Conservation (phyloP, 2,113 vertebrate species). For the Python bivittatus region DNA sequence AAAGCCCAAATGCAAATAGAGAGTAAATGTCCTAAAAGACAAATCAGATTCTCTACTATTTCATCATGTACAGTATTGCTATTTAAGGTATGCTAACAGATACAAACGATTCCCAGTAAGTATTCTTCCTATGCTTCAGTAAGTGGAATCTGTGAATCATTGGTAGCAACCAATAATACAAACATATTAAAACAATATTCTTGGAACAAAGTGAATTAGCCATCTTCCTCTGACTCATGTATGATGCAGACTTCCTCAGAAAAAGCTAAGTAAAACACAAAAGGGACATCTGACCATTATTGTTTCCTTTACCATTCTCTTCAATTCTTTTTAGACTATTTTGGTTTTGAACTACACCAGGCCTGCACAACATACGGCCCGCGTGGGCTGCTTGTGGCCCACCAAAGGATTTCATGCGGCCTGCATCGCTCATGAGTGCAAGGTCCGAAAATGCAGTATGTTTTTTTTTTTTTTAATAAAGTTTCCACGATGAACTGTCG, state of each 20-base stretch:
- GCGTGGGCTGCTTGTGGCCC: too few species aligned
- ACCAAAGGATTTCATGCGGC: too few species aligned
- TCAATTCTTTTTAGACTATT: conserved; percentile 1
- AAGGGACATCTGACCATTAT: background rate
- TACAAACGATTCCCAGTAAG: background rate
- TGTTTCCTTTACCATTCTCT: conserved; percentile 21
- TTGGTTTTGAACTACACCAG: background rate
- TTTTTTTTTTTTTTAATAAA: too few species aligned
- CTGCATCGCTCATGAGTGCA: too few species aligned
- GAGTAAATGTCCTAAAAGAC: background rate
- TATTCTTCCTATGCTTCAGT: background rate
- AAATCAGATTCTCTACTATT: background rate
- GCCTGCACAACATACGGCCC: too few species aligned
- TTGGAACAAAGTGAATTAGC: background rate
- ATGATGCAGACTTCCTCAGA: conserved; percentile 8
- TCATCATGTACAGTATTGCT: background rate
- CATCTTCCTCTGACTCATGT: conserved; percentile 22
- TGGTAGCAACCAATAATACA: background rate
- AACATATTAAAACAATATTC: background rate
- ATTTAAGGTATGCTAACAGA: background rate
- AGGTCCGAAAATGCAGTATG: too few species aligned
- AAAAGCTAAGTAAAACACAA: background rate
- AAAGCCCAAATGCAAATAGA: background rate
- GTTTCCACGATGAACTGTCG: too few species aligned
- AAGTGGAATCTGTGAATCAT: conserved; percentile 12